Percentiles rank a stretch among this genome's conserved stretches.
Conservation (phyloP, 1,140 invertebrate species). For the Macrobrachium rosenbergii region DNA sequence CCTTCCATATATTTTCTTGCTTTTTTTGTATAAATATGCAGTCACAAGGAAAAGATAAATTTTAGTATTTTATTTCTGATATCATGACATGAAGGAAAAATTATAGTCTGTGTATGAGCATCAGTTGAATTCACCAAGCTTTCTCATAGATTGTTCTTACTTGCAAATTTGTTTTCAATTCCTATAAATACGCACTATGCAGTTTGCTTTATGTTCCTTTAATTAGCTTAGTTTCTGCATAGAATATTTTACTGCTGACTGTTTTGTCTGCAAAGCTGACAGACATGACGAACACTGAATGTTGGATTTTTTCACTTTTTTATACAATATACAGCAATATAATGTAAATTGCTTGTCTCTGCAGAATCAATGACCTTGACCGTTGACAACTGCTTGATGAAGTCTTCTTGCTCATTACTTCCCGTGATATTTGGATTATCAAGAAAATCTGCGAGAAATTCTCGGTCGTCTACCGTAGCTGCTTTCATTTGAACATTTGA, state of each 20-base stretch:
- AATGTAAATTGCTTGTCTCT: not conserved
- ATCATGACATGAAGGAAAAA: too few species aligned
- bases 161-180: not conserved
- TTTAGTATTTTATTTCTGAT: too few species aligned
- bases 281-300: constrained; percentile 10
- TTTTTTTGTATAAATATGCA: too few species aligned
- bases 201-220: not conserved
- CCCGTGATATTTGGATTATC: not conserved
- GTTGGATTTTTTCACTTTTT: not conserved
- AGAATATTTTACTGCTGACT: not conserved
- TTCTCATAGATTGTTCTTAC: too few species aligned
- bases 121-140: too few species aligned
- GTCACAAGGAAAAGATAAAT: too few species aligned
- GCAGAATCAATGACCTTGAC: not conserved
- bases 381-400: not conserved
- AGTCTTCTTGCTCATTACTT: not conserved
- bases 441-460: too few species aligned
- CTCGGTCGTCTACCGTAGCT: constrained; percentile 6
- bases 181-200: not conserved
- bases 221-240: not conserved
- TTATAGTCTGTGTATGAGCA: too few species aligned
- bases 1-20: too few species aligned
- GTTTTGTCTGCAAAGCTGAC: not conserved
- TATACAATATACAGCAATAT: not conserved
- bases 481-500: constrained; percentile 26